These are phyloP conservation scores for Orientallactaga sibirica DNA, from an alignment of 2,797 vertebrate species.

Conservation along the genomic window DNA sequence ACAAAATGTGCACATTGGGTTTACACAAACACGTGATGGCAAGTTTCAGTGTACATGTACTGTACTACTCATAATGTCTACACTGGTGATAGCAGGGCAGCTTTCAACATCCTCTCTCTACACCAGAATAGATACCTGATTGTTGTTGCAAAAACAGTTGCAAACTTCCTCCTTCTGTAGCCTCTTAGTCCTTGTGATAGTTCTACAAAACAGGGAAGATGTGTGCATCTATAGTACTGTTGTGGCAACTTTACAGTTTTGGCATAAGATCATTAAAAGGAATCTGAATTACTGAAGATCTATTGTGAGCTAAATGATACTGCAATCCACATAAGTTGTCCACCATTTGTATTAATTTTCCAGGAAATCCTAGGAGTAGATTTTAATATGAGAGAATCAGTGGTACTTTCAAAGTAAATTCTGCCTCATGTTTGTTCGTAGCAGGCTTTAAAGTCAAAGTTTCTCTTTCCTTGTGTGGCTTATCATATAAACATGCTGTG, in stretches of 20 bases:
- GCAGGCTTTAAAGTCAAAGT: slow-evolving; percentile 47
- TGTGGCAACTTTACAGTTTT: slow-evolving; percentile 75
- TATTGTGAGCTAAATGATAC: slow-evolving; percentile 67
- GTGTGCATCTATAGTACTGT: slow-evolving; percentile 77
- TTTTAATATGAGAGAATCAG: slow-evolving; percentile 69
- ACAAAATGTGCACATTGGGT: slow-evolving; percentile 91
- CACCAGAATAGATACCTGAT: slow-evolving; percentile 91
- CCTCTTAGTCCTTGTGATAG: slow-evolving; percentile 73
- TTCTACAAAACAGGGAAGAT: slow-evolving; percentile 83
- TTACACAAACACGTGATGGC: slow-evolving; percentile 88
- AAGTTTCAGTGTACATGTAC: slow-evolving; percentile 89
- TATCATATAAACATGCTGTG: slow-evolving; percentile 31
- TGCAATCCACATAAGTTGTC: slow-evolving; percentile 64
- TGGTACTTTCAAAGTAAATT: slow-evolving; percentile 68
- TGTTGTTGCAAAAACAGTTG: slow-evolving; percentile 85
- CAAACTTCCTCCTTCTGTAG: slow-evolving; percentile 80
- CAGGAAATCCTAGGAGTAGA: slow-evolving; percentile 62
- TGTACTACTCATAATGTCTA: slow-evolving; percentile 89
- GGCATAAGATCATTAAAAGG: slow-evolving; percentile 61
- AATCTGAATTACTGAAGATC: slow-evolving; percentile 62
- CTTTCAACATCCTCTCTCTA: slow-evolving; percentile 86
- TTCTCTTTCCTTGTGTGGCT: slow-evolving; percentile 50
- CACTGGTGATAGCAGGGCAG: slow-evolving; percentile 90
- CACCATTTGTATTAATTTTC: slow-evolving; percentile 46
- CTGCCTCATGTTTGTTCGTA: slow-evolving; percentile 65